Base-by-base conservation (phyloP, 1,140 invertebrate species). In the Elymnias hypermnestra region DNA sequence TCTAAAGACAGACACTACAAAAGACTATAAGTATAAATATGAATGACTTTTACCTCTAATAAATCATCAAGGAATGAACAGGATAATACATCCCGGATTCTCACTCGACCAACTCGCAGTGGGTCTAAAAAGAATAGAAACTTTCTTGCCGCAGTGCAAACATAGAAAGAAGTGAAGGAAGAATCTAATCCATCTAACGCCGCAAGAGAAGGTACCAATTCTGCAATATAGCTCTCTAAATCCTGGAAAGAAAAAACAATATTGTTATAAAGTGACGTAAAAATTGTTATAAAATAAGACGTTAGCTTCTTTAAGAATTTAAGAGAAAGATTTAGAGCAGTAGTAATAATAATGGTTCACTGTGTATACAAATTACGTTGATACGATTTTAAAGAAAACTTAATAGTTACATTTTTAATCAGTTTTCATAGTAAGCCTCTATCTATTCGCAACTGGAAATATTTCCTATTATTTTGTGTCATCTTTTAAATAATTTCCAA, bases 61-160 rank as follows among this genome's bases (percentile, higher is more conserved):
- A 99, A 85, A 84, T 98, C 95, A 86, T 98, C 95, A 0, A 99
- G 78, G 82, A 98, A 95, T 36, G 95, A 95, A 55, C 94, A 97
- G 1, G 94, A 93, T 9, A 98, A 83, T 54, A 98, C 94, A 75
- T 98, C 96, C 44, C 94, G 89, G 58, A 99, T 98, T 60, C 94
- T 90, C 28, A 99, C 94, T 67, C 93, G 89, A 1, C 95, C 95
- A 0, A 94, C 95, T 63, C 94, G 88, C 31, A 97, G 74, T 0
- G 94, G 94, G 86, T 99, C 97, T 1, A 99, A 82, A 67, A 98
- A 99, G 79, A 99, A 99, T 54, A 98, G 91, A 76, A 99, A 98
- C 70, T 98, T 98, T 53, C 97, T 89, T 0, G 97, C 95, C 10
- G 95, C 96, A 5, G 97, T 98, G 76, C 97, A 98, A 0, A 98